A percentile compares a stretch with the other conserved stretches of the same genome.
These are phyloP conservation scores for Arctocebus calabarensis DNA, from an alignment of 2,797 vertebrate genomes.

Conservation along the genomic window DNA sequence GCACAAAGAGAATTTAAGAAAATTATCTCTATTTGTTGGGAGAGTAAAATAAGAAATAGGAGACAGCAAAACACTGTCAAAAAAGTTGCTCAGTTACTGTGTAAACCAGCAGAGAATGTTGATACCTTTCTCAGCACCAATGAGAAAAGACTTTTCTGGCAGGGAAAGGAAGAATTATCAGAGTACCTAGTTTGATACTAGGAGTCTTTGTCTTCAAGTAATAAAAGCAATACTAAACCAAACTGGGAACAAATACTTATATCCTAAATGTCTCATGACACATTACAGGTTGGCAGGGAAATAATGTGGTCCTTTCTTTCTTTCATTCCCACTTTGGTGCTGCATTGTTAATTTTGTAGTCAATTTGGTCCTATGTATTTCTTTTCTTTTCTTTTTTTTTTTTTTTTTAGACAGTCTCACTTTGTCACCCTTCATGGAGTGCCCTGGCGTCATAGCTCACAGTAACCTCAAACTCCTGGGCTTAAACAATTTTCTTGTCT, in stretches of 20 bases:
- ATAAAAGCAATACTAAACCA: constrained; percentile 14
- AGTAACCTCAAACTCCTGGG: too few species aligned
- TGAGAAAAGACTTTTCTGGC: background rate
- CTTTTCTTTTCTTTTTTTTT: background rate
- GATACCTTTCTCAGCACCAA: background rate
- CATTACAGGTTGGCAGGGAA: background rate
- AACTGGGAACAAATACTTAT: background rate
- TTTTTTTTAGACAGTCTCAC: too few species aligned
- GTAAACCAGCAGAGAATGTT: background rate
- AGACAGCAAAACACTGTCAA: background rate
- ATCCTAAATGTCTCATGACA: constrained; percentile 8
- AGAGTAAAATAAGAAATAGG: background rate
- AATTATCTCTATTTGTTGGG: background rate
- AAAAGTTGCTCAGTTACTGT: background rate
- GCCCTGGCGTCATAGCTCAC: too few species aligned
- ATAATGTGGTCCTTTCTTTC: background rate
- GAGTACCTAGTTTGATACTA: background rate
- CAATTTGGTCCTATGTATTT: background rate
- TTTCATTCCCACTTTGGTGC: background rate
- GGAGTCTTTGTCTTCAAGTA: background rate
- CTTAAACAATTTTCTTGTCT: too few species aligned
- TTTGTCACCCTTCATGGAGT: too few species aligned
- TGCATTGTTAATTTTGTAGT: background rate
- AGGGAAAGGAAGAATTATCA: background rate
- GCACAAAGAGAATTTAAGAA: background rate